A percentile compares a stretch with the other conserved stretches of the same genome.
phyloP scores from a whole-genome alignment of 2,888 invertebrate species.

The Melangyna quadrimaculata region DNA sequence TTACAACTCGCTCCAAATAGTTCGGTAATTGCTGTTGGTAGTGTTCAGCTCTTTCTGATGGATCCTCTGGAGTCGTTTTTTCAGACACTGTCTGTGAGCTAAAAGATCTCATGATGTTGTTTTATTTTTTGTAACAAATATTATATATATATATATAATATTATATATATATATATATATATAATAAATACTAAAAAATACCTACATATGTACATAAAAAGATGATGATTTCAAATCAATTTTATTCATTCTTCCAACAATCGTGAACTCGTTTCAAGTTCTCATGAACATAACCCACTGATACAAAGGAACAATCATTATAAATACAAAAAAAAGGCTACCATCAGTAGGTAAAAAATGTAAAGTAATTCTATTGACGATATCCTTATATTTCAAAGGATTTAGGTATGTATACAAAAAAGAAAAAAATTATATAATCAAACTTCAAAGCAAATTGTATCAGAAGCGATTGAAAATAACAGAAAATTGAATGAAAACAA shows the following conservation, averaged over 20 bases:
- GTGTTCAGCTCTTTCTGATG: too few relatives aligned
- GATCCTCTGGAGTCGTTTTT: too few relatives aligned
- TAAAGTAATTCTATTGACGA: slow-evolving; percentile 41
- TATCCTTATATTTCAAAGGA: slow-evolving; percentile 37
- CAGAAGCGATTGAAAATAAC: slow-evolving; percentile 2
- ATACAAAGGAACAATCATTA: not conserved
- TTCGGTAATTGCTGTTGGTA: too few relatives aligned
- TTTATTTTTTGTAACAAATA: too few relatives aligned
- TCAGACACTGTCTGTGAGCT: too few relatives aligned
- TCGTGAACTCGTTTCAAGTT: not conserved
- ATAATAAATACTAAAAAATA: not conserved
- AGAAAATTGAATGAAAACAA: not conserved
- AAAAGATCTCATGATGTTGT: too few relatives aligned
- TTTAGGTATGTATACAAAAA: too few relatives aligned
- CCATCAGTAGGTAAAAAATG: not conserved
- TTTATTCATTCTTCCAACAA: not conserved
- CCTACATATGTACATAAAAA: not conserved
- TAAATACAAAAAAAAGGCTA: not conserved
- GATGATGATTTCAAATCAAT: not conserved
- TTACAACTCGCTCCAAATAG: too few relatives aligned
- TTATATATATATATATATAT: too few relatives aligned
- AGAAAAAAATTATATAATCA: slow-evolving; percentile 21
- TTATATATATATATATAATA: too few relatives aligned
- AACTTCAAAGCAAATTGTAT: slow-evolving; percentile 35
- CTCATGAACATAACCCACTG: not conserved